Conservation (phyloP, 2,888 invertebrate genomes). For the Drosophila atripex region DNA sequence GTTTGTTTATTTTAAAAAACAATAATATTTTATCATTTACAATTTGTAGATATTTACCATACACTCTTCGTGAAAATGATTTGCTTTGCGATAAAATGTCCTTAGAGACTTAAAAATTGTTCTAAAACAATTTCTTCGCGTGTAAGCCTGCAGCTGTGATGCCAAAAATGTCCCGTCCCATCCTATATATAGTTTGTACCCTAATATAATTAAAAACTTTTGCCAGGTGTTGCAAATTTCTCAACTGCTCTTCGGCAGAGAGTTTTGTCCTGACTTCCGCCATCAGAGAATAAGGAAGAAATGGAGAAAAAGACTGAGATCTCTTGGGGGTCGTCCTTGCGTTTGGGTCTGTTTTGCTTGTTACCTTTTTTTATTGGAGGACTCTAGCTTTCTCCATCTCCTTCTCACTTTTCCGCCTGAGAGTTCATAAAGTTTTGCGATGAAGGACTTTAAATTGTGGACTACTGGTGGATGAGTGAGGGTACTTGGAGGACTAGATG, state of each 20-base stretch:
- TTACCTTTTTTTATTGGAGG: constrained; percentile 53
- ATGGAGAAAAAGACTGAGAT: constrained; percentile 28
- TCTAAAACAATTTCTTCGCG: constrained; percentile 13
- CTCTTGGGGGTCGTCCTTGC: constrained; percentile 25
- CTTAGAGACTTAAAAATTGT: neutral
- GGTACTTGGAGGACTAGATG: constrained; percentile 7
- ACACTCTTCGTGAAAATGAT: neutral
- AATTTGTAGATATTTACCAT: neutral
- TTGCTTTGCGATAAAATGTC: neutral
- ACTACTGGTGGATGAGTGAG: constrained; percentile 11
- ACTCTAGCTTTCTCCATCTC: constrained; percentile 17
- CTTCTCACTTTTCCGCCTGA: constrained; percentile 13
- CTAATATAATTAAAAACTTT: constrained; percentile 83
- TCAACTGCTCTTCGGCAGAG: constrained; percentile 41
- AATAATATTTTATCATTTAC: neutral
- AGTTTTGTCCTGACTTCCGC: constrained; percentile 35
- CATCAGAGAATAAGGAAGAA: constrained; percentile 10
- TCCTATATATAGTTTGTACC: constrained; percentile 61
- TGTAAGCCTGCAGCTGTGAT: constrained; percentile 47
- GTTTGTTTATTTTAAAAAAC: too few relatives aligned
- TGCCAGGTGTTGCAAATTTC: constrained; percentile 79
- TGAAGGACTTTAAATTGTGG: constrained; percentile 56
- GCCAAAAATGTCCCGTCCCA: constrained; percentile 62
- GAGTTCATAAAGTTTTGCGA: constrained; percentile 67
- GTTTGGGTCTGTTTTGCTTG: constrained; percentile 56